Percentiles rank a stretch among this genome's conserved stretches.
phyloP scores from a whole-genome alignment of 2,797 vertebrate genomes.

The Phaenicophaeus curvirostris region DNA sequence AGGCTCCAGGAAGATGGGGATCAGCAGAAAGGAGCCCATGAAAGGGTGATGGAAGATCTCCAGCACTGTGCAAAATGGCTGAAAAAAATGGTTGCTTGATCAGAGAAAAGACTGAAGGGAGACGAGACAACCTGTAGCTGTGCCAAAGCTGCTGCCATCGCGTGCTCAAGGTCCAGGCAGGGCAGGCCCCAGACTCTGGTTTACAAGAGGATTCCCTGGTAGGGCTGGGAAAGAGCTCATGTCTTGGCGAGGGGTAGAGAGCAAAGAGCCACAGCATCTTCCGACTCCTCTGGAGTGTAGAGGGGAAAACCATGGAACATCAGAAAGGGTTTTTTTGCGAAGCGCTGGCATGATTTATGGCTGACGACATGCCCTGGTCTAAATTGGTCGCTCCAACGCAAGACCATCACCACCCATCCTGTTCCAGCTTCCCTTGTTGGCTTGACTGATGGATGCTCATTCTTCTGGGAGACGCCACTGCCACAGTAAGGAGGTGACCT shows the following conservation, averaged over 20 bases:
- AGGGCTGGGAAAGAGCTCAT: neutral
- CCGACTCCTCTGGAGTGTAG: fast-evolving
- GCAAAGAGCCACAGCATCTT: neutral
- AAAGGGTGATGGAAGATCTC: neutral
- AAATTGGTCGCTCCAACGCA: fast-evolving
- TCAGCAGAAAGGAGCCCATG: neutral
- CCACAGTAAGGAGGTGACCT: neutral
- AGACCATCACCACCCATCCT: neutral
- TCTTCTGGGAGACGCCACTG: neutral
- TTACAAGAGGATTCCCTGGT: neutral
- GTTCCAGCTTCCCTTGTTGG: neutral
- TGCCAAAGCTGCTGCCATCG: neutral
- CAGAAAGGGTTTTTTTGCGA: neutral
- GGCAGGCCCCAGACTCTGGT: fast-evolving
- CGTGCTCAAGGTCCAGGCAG: fast-evolving
- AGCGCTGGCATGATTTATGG: fast-evolving
- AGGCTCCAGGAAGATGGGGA: neutral
- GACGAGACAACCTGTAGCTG: neutral
- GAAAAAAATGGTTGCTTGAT: neutral
- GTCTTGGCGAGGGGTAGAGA: fast-evolving
- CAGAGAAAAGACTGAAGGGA: neutral
- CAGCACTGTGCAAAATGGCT: neutral
- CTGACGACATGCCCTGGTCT: fast-evolving
- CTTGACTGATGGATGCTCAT: neutral
- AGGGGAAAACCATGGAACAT: fast-evolving